Evolutionary conservation across 2,797 vertebrate genomes (phyloP), one percentile per base, ranked within the genome.

Genomic region (Dromococcyx pavoninus): DNA sequence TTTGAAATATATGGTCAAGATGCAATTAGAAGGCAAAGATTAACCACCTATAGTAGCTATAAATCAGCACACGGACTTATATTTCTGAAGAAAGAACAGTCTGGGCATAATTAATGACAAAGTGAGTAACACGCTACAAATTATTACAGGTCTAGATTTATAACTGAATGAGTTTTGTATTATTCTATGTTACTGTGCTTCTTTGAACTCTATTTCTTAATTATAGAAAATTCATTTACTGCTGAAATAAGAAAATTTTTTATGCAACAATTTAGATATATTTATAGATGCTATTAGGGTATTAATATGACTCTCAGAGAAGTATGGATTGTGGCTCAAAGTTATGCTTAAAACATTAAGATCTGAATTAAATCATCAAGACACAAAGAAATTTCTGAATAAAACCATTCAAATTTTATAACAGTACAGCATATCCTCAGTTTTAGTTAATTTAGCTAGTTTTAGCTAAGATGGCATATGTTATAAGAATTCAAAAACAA

Each of bases 1-100:
- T 96, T 72, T 95, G 91, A 94, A 96, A 95, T 93, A 90, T 73
- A 81, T 86, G 41, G 23, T 71, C 56, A 95, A 83, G 41, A 76
- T 88, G 19, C 58, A 92, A 81, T 95, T 81, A 94, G 22, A 8
- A 83, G 56, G 41, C 71, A 93, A 97, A 94, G 76, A 94, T 84
- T 95, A 93, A 93, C 48, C 48, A 69, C 21, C 33, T 79, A 72
- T 30, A 56, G 41, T 94, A 46, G 24, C 23, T 76, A 73, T 94
- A 95, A 96, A 88, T 96, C 87, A 95, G 39, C 21, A 28, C 44
- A 61, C 18, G 28, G 54, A 57, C 39, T 91, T 80, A 64, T 33
- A 95, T 86, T 93, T 94, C 86, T 10, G 35, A 74, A 81, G 71
- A 85, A 91, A 94, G 53, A 94, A 89, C 7, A 79, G 39, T 86